These are phyloP conservation scores for Elgaria multicarinata DNA, from an alignment of 2,113 vertebrate genomes.

Conservation along the genomic window DNA sequence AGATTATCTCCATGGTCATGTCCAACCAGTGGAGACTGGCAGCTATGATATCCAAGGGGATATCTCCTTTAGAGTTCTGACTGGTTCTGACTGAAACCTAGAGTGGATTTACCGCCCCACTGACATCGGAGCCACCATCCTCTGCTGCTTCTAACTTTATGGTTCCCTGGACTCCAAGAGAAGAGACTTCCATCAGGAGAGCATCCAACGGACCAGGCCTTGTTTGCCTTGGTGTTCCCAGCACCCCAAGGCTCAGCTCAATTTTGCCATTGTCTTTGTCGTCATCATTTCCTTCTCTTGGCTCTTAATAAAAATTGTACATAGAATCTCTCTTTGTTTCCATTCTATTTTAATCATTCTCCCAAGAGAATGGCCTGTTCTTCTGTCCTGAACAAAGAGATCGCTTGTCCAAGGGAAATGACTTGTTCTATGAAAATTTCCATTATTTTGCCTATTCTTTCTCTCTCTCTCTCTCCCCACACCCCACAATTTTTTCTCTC, in stretches of 20 bases:
- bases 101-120: too few relatives aligned
- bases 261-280: slow-evolving; percentile 41
- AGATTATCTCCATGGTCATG: neutral
- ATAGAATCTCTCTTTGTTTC: slow-evolving; percentile 65
- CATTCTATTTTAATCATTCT: slow-evolving; percentile 58
- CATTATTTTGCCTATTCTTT: slow-evolving; percentile 44
- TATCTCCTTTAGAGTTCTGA: too few relatives aligned
- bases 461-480: too few relatives aligned
- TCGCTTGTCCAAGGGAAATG: slow-evolving; percentile 58
- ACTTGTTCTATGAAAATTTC: slow-evolving; percentile 60
- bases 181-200: neutral
- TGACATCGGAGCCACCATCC: too few relatives aligned
- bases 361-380: slow-evolving; percentile 56
- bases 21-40: too few relatives aligned
- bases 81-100: too few relatives aligned
- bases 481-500: slow-evolving; percentile 8
- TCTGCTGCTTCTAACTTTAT: neutral
- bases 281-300: slow-evolving; percentile 49
- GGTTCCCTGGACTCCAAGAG: neutral
- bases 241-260: slow-evolving; percentile 26
- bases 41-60: too few relatives aligned
- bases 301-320: slow-evolving; percentile 63
- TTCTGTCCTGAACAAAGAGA: slow-evolving; percentile 63
- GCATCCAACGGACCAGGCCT: neutral
- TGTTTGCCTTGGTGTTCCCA: neutral